Evolutionary conservation across 2,888 invertebrate genomes (phyloP), one percentile per base, ranked within the genome.

Genomic region (Rotaria sp.): DNA sequence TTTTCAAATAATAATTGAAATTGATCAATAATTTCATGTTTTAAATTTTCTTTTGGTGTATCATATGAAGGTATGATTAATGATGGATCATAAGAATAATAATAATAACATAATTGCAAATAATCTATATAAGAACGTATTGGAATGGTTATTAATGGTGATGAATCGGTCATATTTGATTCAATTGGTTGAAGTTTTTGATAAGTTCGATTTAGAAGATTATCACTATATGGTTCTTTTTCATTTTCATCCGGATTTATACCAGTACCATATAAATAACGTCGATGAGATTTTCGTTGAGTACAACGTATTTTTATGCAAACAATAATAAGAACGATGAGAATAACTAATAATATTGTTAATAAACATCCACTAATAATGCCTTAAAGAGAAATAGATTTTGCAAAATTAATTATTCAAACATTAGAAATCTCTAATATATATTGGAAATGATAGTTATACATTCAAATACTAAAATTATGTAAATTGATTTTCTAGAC

Each of bases 1-100:
- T 80, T 80, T n/a, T 67, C 67, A 21, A 80, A 26, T n/a, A 80
- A 80, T n/a, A 80, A 45, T n/a, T 80, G 26, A 80, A 80, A 80
- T 45, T 80, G 41, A 13, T 80, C n/a, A 18, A 80, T 24, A 3
- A 45, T 26, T 45, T 80, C 80, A 26, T 45, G 45, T 45, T 11
- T 80, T 45, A 80, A 15, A 45, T n/a, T 26, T 13, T 8, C 45
- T 80, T 80, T 80, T n/a, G 80, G 80, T 45, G 26, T 80, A 80
- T 80, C 80, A n/a, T 80, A 80, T 3, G 80, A 45, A 8, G n/a
- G 13, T 1, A n/a, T 26, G 0, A 24, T 15, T 24, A 45, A 45
- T 45, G 5, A n/a, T 41, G 18, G 75, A n/a, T 80, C n/a, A 45
- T 80, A 38, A 15, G 24, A 45, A 80, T 45, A 41, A 45, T n/a